Evolutionary conservation across 2,888 invertebrate species (phyloP), one percentile per base, ranked within the genome.

Genomic region (Rugalucina vietnamica): DNA sequence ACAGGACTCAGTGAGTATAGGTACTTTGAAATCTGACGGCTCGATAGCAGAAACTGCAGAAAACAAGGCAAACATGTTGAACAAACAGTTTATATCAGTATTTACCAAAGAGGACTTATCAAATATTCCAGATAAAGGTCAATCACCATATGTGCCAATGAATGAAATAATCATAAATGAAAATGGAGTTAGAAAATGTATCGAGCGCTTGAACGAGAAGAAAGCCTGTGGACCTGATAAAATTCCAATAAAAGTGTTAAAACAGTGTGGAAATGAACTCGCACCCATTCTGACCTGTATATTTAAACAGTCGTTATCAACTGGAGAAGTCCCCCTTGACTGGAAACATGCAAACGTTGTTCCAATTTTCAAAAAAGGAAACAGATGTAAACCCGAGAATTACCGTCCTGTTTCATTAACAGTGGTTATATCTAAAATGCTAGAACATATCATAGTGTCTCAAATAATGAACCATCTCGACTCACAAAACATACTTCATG

Each of bases 351-450:
- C 72, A 1, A 81, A 81, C 18, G 71, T 81, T 12, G 54, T 43
- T 18, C 32, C 76, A 14, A 81, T 81, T 4, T 24, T 39, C 32
- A 76, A 72, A 18, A 49, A 37, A 32, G 54, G 71, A 5, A 29
- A 49, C 18, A 71, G 70, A 34, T 29, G 37, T 14, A 57, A 72
- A 8, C 14, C 50, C 12, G 71, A 27, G 21, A 76, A 76, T 29
- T 76, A 76, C 60, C 37, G 76, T 34, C 81, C 81, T 27, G 76
- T 81, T 18, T 50, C 50, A 1, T 36, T 81, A 21, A 81, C 76
- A 18, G 8, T 72, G 10, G 57, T 76, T 18, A 29, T 27, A 2
- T 76, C 76, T 71, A 76, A 54, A 43, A 21, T 76, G 3, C 4
- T 81, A 14, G 81, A 76, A 24, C 54, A 54, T n/a, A 54, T 76